Evolutionary conservation across 2,888 invertebrate genomes (phyloP).

Genomic region (Sinohyriopsis cumingii): DNA sequence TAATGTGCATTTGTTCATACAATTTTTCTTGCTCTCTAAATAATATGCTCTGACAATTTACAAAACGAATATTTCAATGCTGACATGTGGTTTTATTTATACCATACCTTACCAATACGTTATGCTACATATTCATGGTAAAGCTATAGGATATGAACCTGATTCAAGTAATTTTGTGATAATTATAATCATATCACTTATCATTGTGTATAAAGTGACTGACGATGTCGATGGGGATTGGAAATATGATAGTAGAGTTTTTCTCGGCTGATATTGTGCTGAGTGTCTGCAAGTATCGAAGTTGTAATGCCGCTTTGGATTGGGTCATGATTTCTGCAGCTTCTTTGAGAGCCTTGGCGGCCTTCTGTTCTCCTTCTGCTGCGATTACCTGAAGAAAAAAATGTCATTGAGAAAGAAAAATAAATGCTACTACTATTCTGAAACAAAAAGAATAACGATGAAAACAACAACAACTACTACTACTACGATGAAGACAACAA

Average conservation of each 20-base stretch:
- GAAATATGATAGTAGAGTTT: constrained; percentile 69
- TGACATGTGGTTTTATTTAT: too few relatives aligned
- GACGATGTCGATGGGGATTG: constrained; percentile 61
- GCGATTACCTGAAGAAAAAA: constrained; percentile 72
- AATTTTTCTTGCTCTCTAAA: too few relatives aligned
- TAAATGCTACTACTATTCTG: neutral
- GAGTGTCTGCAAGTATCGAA: constrained; percentile 68
- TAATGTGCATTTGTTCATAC: too few relatives aligned
- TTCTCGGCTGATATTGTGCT: constrained; percentile 67
- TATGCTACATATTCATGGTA: too few relatives aligned
- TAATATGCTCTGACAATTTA: too few relatives aligned
- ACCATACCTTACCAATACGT: too few relatives aligned
- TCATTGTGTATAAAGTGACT: constrained; percentile 31
- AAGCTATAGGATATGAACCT: too few relatives aligned
- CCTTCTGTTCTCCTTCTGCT: constrained; percentile 72
- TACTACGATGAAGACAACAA: too few relatives aligned
- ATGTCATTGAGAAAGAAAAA: neutral
- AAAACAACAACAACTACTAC: too few relatives aligned
- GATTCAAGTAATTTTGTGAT: neutral
- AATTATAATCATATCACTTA: constrained; percentile 1
- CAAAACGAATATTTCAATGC: too few relatives aligned
- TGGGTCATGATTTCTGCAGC: constrained; percentile 88
- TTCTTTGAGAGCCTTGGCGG: constrained; percentile 87
- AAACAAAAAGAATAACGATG: neutral
- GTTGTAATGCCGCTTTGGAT: constrained; percentile 85